Conservation (phyloP, 2,888 invertebrate genomes). For the Himalopsyche kuldschensis region DNA sequence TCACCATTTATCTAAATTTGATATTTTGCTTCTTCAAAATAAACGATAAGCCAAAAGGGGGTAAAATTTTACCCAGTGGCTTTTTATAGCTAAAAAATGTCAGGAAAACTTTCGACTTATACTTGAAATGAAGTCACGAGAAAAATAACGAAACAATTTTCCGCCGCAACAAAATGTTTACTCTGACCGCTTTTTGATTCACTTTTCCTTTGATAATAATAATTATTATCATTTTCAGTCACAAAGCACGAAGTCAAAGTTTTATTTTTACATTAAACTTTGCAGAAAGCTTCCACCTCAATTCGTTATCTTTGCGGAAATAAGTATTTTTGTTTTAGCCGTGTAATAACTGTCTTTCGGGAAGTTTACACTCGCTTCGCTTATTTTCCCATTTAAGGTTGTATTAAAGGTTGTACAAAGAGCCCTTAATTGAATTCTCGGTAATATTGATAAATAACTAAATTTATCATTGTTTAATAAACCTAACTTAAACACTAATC, state of each 20-base stretch:
- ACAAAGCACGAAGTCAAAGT: neutral
- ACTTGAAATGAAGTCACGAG: neutral
- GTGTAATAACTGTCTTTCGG: conserved; percentile 10
- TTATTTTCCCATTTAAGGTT: neutral
- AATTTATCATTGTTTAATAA: too few relatives aligned
- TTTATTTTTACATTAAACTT: conserved; percentile 18
- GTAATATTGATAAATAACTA: neutral
- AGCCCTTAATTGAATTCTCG: neutral
- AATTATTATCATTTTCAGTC: neutral
- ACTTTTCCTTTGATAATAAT: neutral
- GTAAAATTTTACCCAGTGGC: too few relatives aligned
- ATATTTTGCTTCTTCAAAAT: too few relatives aligned
- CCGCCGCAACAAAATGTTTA: neutral
- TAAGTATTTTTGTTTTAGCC: conserved; percentile 13
- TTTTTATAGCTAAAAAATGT: too few relatives aligned
- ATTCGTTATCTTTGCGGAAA: conserved; percentile 13
- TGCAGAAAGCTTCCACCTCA: neutral
- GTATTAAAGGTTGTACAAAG: neutral
- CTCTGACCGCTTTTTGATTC: neutral
- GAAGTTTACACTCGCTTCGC: neutral
- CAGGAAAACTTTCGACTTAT: neutral
- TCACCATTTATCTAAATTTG: too few relatives aligned
- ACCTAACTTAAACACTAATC: too few relatives aligned
- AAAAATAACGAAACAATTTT: neutral
- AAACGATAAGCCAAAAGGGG: too few relatives aligned